Evolutionary conservation across 2,113 vertebrate genomes (phyloP).

Genomic region (Mesocricetus auratus): DNA sequence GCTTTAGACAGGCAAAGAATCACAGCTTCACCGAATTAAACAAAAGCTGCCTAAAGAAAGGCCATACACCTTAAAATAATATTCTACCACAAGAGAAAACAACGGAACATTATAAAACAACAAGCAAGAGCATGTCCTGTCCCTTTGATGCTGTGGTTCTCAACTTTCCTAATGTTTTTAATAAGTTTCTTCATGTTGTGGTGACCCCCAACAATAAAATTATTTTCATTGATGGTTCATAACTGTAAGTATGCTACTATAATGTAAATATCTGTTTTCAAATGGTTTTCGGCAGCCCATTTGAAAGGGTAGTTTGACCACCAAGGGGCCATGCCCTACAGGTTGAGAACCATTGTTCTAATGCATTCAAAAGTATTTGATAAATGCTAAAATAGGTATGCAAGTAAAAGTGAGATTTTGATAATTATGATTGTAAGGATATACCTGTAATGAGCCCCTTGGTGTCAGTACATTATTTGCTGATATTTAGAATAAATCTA

Average conservation of each 20-base stretch:
- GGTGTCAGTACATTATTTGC: background rate
- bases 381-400: background rate
- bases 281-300: background rate
- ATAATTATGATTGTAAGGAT: background rate
- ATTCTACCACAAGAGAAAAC: conserved; percentile 36
- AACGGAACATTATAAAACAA: background rate
- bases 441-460: background rate
- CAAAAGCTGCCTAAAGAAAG: too few species aligned
- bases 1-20: too few species aligned
- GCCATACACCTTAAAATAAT: too few species aligned
- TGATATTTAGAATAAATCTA: background rate
- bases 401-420: background rate
- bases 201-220: background rate
- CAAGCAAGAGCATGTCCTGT: background rate
- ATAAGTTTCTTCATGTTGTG: background rate
- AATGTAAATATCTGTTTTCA: background rate
- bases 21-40: too few species aligned
- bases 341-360: background rate
- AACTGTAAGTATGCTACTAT: background rate
- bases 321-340: background rate
- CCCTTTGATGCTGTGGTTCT: background rate
- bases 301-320: background rate
- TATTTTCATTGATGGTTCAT: background rate
- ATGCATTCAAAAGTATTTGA: background rate
- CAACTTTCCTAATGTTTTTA: background rate